Percentiles rank a stretch among this genome's conserved stretches.
Evolutionary conservation across 2,888 invertebrate genomes (phyloP).

Genomic region (Eristalis arbustorum): DNA sequence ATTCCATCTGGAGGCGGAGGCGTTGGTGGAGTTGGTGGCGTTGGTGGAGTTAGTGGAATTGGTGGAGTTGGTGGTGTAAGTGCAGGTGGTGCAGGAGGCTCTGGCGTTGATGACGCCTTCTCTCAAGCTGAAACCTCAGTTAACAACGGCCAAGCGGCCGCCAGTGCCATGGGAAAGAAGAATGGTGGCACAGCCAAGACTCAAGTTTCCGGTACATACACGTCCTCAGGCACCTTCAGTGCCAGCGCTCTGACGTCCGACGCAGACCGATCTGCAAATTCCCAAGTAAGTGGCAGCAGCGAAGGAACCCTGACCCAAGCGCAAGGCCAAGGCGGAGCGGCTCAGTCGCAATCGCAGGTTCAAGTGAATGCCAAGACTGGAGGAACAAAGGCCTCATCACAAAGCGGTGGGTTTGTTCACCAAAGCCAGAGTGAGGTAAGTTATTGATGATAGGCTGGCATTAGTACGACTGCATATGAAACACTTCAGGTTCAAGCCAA

Average conservation of each 20-base stretch:
- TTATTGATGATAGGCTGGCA: no score
- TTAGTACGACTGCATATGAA: background rate
- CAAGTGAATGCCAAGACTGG: constrained; percentile 88
- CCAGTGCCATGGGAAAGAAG: constrained; percentile 88
- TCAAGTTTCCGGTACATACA: constrained; percentile 90
- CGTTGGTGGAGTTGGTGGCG: constrained; percentile 17
- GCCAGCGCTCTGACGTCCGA: constrained; percentile 91
- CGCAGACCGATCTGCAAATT: constrained; percentile 86
- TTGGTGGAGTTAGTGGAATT: constrained; percentile 80
- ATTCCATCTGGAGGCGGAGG: constrained; percentile 43
- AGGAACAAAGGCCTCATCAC: constrained; percentile 87
- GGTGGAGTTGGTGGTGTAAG: constrained; percentile 58
- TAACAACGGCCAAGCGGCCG: constrained; percentile 87
- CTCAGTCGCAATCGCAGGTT: constrained; percentile 89
- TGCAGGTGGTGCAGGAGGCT: constrained; percentile 16
- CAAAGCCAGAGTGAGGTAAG: constrained; percentile 82
- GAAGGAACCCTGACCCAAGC: constrained; percentile 89
- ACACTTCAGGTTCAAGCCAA: constrained; percentile 89
- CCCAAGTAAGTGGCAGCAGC: constrained; percentile 84
- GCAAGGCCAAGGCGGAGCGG: constrained; percentile 87
- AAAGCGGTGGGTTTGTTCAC: constrained; percentile 87
- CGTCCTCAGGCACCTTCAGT: constrained; percentile 89
- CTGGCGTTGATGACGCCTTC: constrained; percentile 83
- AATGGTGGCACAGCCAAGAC: constrained; percentile 89
- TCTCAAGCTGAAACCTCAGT: constrained; percentile 84